These are phyloP conservation scores for Psophia crepitans DNA, from an alignment of 2,113 vertebrate species.

Conservation along the genomic window DNA sequence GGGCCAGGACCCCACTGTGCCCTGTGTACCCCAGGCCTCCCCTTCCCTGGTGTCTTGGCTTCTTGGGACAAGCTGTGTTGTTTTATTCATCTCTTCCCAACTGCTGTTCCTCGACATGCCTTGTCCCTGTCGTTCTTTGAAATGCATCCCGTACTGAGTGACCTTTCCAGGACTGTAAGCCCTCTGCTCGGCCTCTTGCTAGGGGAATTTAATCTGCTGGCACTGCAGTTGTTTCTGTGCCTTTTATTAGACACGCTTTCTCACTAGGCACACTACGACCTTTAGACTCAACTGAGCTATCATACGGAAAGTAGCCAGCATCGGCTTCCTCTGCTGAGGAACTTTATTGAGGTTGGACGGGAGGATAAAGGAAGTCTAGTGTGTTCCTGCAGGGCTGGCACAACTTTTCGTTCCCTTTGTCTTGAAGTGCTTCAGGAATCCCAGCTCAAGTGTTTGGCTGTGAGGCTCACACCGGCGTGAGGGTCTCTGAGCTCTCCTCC, in stretches of 20 bases:
- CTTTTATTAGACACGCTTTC: constrained; percentile 62
- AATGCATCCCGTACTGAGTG: neutral
- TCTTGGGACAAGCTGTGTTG: neutral
- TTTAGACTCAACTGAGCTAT: constrained; percentile 18
- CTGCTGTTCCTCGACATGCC: neutral
- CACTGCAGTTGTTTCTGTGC: constrained; percentile 11
- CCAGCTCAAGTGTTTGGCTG: neutral
- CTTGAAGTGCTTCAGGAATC: neutral
- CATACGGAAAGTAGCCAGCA: neutral
- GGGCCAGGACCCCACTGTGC: neutral
- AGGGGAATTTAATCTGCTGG: constrained; percentile 63
- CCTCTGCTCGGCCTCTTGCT: neutral
- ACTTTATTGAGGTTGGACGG: neutral
- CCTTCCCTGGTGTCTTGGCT: neutral
- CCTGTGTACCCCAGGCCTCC: neutral
- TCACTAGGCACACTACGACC: constrained; percentile 23
- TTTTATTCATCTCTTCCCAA: neutral
- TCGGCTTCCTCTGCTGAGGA: neutral
- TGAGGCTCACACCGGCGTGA: neutral
- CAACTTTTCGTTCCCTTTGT: neutral
- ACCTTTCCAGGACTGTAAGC: constrained; percentile 32
- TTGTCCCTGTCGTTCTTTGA: neutral
- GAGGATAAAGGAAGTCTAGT: neutral
- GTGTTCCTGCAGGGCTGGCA: neutral
- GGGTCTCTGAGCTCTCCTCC: neutral